Evolutionary conservation across 92 coral and sea anemone species (phyloP).

Genomic region (Bergia sp.): DNA sequence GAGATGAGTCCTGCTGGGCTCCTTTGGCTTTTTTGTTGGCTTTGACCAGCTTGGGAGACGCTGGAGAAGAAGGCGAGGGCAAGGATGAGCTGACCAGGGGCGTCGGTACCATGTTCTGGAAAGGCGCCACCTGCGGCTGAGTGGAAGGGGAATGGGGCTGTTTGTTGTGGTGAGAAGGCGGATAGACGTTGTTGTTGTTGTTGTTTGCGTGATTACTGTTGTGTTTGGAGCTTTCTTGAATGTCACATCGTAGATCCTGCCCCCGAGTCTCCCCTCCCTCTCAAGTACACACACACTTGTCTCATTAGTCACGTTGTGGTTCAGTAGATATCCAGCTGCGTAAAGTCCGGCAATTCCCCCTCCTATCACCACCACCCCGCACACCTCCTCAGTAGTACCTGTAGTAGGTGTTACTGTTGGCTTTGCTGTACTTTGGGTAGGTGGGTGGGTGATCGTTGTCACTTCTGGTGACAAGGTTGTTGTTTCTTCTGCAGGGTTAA

Average conservation of each 20-base stretch:
- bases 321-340: constrained; percentile 51
- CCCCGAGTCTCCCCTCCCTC: constrained; percentile 56
- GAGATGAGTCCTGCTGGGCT: too few relatives aligned
- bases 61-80: too few relatives aligned
- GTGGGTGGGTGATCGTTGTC: neutral
- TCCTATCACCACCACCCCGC: constrained; percentile 20
- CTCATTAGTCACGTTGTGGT: constrained; percentile 45
- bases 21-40: too few relatives aligned
- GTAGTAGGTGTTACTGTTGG: neutral
- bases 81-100: too few relatives aligned
- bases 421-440: neutral
- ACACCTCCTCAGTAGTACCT: neutral
- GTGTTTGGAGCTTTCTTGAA: constrained; percentile 44
- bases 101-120: too few relatives aligned
- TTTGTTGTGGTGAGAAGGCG: too few relatives aligned
- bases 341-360: constrained; percentile 54
- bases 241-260: constrained; percentile 50
- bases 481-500: neutral
- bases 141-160: too few relatives aligned
- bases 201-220: neutral
- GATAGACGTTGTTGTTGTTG: too few relatives aligned
- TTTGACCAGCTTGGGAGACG: too few relatives aligned
- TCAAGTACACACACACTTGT: constrained; percentile 59
- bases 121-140: too few relatives aligned
- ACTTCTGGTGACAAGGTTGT: neutral